Evolutionary conservation across 2,888 invertebrate species (phyloP).

Genomic region (Antheraea assamensis): DNA sequence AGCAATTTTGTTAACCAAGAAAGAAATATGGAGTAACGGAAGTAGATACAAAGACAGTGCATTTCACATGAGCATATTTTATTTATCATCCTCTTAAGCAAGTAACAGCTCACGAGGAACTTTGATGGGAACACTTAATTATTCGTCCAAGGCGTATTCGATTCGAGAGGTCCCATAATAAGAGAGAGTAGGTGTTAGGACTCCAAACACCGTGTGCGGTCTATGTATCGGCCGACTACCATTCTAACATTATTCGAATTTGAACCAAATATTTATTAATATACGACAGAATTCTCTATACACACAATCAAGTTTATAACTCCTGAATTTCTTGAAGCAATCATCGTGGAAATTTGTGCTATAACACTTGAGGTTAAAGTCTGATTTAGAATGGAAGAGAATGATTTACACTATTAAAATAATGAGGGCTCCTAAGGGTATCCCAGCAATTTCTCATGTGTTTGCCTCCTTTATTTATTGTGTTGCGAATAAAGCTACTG

Average conservation of each 20-base stretch:
- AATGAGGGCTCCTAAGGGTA: constrained; percentile 74
- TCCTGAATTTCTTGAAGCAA: constrained; percentile 27
- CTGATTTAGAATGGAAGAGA: constrained; percentile 34
- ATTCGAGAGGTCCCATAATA: constrained; percentile 58
- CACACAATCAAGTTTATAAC: constrained; percentile 25
- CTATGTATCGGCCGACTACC: constrained; percentile 54
- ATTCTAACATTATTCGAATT: constrained; percentile 3
- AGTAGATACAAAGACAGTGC: neutral
- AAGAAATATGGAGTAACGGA: neutral
- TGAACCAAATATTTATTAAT: constrained; percentile 25
- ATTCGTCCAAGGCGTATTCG: constrained; percentile 33
- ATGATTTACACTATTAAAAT: constrained; percentile 74
- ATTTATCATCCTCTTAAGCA: constrained; percentile 32
- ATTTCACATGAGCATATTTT: constrained; percentile 34
- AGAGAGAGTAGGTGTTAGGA: constrained; percentile 64
- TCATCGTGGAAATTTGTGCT: constrained; percentile 34
- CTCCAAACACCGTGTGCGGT: constrained; percentile 62
- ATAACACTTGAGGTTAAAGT: constrained; percentile 34
- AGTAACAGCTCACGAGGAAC: constrained; percentile 29
- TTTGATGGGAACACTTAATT: constrained; percentile 29
- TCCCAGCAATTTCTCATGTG: constrained; percentile 75
- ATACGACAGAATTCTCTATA: constrained; percentile 29
- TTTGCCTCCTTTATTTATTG: constrained; percentile 74
- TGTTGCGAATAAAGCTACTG: constrained; percentile 69
- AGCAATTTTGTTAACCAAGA: neutral